Base-by-base conservation (phyloP, 2,888 invertebrate genomes). In the Parnassius orleans region DNA sequence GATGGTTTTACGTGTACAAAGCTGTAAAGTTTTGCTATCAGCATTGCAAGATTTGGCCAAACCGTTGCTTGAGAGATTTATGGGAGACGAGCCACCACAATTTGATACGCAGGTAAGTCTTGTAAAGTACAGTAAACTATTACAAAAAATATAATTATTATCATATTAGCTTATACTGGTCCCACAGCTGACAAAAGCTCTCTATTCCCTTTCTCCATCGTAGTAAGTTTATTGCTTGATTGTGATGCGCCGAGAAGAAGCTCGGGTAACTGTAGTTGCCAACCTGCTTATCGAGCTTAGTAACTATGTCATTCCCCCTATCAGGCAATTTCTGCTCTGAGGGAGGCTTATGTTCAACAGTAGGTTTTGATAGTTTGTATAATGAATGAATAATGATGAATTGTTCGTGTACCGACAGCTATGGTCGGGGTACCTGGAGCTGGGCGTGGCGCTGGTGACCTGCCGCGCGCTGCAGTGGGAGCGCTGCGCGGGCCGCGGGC, bases 21-120 rank as follows among this genome's bases (percentile, higher is more conserved):
- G 96, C 58, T 98, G 98, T 80, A 95, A 95, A 83, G 95, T 97
- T 0, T 94, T 98, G 64, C 89, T 98, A 15, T 95, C 95, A 53
- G 95, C 98, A 0, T 90, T 98, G 15, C 96, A 97, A 81, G 97
- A 98, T 78, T 93, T 98, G 65, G 96, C 98, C 0, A 96, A 97
- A 72, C 97, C 98, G 0, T 88, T 98, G 58, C 95, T 96, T 2
- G 96, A 96, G 74, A 93, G 96, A 67, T 98, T 98, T 81, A 89
- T 97, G 50, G 95, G 94, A 5, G 93, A 93, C 14, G 93, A 93
- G 75, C 94, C 93, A 43, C 94, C 95, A 47, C 91, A 90, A 65
- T 97, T 97, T 81, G 96, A 97, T 83, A 93, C 94, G 60, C 95
- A 95, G 92, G 95, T 95, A 83, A 70, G 66, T 63, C 48, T n/a